Evolutionary conservation across 2,113 vertebrate species (phyloP).

Genomic region (Ammodytes dubius): DNA sequence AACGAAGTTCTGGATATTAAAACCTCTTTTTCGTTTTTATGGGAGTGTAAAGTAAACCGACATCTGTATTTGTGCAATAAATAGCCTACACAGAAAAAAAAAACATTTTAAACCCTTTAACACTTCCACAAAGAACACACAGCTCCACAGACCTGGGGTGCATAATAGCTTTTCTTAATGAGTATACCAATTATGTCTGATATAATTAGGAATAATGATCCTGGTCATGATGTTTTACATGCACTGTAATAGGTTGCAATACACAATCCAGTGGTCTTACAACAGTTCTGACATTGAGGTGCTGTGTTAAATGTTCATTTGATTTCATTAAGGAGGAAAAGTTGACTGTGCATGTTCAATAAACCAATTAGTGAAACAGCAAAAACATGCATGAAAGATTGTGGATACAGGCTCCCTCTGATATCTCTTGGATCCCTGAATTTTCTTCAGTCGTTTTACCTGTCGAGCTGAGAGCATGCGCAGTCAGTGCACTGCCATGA

Average conservation of each 20-base stretch:
- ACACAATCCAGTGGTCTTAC: slow-evolving; percentile 10
- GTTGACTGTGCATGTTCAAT: neutral
- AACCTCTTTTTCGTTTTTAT: slow-evolving; percentile 5
- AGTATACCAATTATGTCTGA: slow-evolving; percentile 32
- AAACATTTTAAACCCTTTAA: neutral
- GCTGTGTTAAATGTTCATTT: slow-evolving; percentile 29
- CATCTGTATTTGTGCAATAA: slow-evolving; percentile 17
- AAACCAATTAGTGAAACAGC: neutral
- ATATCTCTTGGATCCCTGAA: neutral
- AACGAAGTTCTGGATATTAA: slow-evolving; percentile 12
- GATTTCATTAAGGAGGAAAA: slow-evolving; percentile 22
- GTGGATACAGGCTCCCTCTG: neutral
- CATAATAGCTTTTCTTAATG: slow-evolving; percentile 35
- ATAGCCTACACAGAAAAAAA: neutral
- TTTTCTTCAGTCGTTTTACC: slow-evolving; percentile 2
- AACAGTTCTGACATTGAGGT: slow-evolving; percentile 42
- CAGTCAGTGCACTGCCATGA: neutral
- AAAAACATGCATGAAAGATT: slow-evolving; percentile 3
- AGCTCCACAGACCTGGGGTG: slow-evolving; percentile 1
- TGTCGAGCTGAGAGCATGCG: slow-evolving; percentile 13
- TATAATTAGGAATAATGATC: slow-evolving; percentile 33
- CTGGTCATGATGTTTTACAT: slow-evolving; percentile 29
- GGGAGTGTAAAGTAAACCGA: neutral
- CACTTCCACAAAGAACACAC: neutral
- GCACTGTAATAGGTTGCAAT: slow-evolving; percentile 8